phyloP scores from a whole-genome alignment of 1,140 invertebrate species.

The Diorhabda carinulata region DNA sequence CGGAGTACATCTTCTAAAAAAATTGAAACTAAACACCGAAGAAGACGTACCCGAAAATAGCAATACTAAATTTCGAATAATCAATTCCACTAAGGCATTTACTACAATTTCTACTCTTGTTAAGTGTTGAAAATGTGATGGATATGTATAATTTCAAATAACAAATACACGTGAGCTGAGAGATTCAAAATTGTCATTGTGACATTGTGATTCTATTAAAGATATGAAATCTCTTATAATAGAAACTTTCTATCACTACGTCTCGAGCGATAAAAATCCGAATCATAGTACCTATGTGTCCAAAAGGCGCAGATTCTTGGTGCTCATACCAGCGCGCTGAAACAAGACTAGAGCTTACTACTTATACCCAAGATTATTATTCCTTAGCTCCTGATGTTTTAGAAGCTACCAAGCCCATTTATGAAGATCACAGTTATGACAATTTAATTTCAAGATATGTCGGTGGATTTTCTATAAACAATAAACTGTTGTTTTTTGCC shows the following conservation, averaged over 20 bases:
- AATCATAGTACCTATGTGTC: conserved; percentile 20
- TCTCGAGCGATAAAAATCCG: not conserved
- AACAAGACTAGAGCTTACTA: conserved; percentile 22
- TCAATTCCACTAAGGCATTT: too few relatives aligned
- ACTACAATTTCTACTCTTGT: too few relatives aligned
- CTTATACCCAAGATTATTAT: conserved; percentile 26
- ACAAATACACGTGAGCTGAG: too few relatives aligned
- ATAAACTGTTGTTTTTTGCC: conserved; percentile 31
- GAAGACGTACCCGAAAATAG: too few relatives aligned
- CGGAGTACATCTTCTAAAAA: too few relatives aligned
- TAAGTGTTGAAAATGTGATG: too few relatives aligned
- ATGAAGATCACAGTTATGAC: conserved; percentile 29
- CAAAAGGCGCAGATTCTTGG: conserved; percentile 36
- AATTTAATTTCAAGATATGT: conserved; percentile 27
- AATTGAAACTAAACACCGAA: too few relatives aligned
- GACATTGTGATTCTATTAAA: too few relatives aligned
- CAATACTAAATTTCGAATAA: too few relatives aligned
- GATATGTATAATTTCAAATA: too few relatives aligned
- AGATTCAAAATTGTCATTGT: too few relatives aligned
- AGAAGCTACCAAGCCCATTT: conserved; percentile 28
- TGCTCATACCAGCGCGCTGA: conserved; percentile 38
- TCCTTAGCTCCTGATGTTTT: conserved; percentile 24
- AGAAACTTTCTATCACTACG: not conserved
- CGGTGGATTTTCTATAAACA: conserved; percentile 28
- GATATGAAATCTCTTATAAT: too few relatives aligned